Conservation (phyloP, 2,797 vertebrate genomes). For the Lophius americanus region DNA sequence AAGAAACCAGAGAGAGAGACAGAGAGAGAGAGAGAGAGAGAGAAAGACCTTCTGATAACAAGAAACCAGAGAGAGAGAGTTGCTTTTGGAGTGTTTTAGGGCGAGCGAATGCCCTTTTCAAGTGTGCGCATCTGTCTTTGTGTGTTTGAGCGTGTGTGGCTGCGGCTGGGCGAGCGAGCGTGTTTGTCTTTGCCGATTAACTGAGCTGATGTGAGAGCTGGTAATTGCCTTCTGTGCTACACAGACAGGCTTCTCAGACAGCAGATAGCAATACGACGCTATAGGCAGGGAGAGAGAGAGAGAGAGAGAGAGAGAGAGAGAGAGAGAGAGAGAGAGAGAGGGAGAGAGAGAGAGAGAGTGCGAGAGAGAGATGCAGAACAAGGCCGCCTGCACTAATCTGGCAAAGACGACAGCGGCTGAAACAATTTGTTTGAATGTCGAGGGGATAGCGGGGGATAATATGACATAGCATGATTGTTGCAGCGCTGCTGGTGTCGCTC, state of each 20-base stretch:
- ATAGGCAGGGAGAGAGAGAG: constrained; percentile 8
- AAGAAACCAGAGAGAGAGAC: too few species aligned
- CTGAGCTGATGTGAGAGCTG: constrained; percentile 50
- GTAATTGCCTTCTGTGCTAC: constrained; percentile 69
- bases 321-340: not conserved
- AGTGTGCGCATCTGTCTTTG: constrained; percentile 38
- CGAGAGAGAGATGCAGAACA: constrained; percentile 19
- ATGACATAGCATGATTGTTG: constrained; percentile 31
- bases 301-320: constrained; percentile 1
- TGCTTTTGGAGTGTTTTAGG: constrained; percentile 19
- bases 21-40: too few species aligned
- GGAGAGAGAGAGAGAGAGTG: not conserved
- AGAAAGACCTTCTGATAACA: too few species aligned
- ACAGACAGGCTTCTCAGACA: constrained; percentile 50
- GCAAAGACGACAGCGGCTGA: constrained; percentile 28
- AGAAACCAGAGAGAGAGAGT: constrained; percentile 9
- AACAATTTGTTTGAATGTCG: constrained; percentile 46
- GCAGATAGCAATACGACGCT: constrained; percentile 38
- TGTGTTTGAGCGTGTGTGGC: constrained; percentile 20
- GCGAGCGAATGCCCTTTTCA: constrained; percentile 50
- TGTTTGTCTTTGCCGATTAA: constrained; percentile 57
- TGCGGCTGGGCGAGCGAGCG: constrained; percentile 13
- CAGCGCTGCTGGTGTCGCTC: constrained; percentile 15
- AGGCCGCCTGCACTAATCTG: constrained; percentile 21
- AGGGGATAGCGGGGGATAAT: constrained; percentile 33